Evolutionary conservation across 2,113 vertebrate genomes (phyloP).

Genomic region (Sceloporus tristichus): DNA sequence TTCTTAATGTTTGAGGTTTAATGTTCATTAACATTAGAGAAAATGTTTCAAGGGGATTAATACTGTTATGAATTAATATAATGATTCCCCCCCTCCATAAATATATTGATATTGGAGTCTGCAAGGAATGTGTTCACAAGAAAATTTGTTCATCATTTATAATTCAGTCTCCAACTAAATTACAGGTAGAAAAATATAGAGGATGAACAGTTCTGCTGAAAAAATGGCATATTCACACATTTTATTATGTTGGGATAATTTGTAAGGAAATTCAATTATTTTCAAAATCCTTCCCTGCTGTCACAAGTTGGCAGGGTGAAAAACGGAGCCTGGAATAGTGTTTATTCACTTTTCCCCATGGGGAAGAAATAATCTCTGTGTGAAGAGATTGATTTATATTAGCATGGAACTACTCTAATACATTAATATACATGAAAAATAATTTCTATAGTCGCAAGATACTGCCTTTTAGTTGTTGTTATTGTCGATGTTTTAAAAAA

Average conservation of each 20-base stretch:
- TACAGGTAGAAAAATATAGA: too few relatives aligned
- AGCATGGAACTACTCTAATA: conserved; percentile 9
- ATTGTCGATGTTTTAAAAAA: background rate
- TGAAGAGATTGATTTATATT: conserved; percentile 9
- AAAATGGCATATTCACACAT: background rate
- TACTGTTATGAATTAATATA: too few relatives aligned
- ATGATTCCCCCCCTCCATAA: too few relatives aligned
- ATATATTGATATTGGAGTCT: too few relatives aligned
- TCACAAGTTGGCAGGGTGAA: conserved; percentile 40
- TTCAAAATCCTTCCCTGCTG: conserved; percentile 25
- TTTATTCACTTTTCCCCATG: conserved; percentile 42
- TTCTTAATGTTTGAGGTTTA: too few relatives aligned
- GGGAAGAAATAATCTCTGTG: conserved; percentile 3
- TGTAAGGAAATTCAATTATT: conserved; percentile 39
- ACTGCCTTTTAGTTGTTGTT: background rate
- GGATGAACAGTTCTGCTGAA: too few relatives aligned
- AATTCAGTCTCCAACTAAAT: too few relatives aligned
- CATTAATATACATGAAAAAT: conserved; percentile 23
- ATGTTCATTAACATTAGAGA: too few relatives aligned
- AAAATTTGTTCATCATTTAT: too few relatives aligned
- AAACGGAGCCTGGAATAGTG: conserved; percentile 18
- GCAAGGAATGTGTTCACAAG: too few relatives aligned
- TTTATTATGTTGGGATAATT: conserved; percentile 35
- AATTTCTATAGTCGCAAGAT: background rate
- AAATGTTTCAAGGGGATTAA: too few relatives aligned